Base-by-base conservation (phyloP, 1,140 invertebrate species). In the Drosophila tani region DNA sequence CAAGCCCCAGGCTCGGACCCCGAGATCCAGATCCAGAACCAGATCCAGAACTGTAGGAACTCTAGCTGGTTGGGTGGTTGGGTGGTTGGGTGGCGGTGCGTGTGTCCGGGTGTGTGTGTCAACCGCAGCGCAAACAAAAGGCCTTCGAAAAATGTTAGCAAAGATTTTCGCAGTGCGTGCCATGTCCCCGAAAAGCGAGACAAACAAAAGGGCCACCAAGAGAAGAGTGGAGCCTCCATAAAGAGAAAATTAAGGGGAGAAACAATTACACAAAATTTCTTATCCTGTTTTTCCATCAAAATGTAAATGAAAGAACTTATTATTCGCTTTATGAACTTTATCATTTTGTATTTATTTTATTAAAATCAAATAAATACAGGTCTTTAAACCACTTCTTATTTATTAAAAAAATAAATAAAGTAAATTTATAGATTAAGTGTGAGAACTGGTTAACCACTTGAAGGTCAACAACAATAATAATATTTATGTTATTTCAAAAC, bases 141-240 rank as follows among this genome's bases (percentile, higher is more conserved):
- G 40, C 47, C 15, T 14, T 19, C 21, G 65, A n/a, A 47, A 70
- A 73, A 59, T 73, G 66, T 24, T 58, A 15, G 35, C 66, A 58
- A 71, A 47, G 69, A 75, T 75, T 75, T 77, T 67, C 38, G 57
- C 47, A 50, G 73, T 77, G 60, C 60, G 60, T 58, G 70, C 53
- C 47, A 27, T 35, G 51, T 71, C 51, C 45, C 51, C 56, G 32
- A 70, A 59, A 41, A 41, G 14, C 21, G 8, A 60, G 49, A 66
- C 67, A 70, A 67, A 70, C 49, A 67, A 46, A 67, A 64, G 40
- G 29, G 38, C 46, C 24, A 19, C 5, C n/a, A 43, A 14, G 1
- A 29, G 12, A 5, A 67, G n/a, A 69, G 64, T 27, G 24, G 9
- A n/a, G 11, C 1, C 29, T 1, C 3, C 11, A 29, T 38, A 27